Percentiles rank a stretch among this genome's conserved stretches.
Evolutionary conservation across 2,797 vertebrate genomes (phyloP).

Genomic region (Taeniopygia guttata): DNA sequence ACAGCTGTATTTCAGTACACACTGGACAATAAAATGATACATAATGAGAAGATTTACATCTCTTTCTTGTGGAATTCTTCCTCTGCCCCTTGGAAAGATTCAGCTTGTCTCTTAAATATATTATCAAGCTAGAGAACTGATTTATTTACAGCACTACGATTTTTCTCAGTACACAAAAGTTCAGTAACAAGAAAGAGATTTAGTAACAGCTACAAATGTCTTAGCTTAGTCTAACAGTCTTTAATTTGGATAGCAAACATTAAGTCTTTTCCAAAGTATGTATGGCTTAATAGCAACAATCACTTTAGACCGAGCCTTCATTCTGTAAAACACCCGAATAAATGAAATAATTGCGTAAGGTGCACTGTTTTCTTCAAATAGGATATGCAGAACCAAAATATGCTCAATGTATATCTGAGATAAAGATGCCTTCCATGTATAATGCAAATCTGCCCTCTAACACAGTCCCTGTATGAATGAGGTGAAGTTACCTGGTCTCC

Average conservation of each 20-base stretch:
- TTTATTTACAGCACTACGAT: neutral
- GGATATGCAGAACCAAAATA: neutral
- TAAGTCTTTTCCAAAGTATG: neutral
- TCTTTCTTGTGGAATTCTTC: neutral
- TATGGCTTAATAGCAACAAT: neutral
- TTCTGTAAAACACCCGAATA: neutral
- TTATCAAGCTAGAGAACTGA: neutral
- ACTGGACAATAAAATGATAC: slow-evolving; percentile 23
- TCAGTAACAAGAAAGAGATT: neutral
- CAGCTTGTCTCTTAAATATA: neutral
- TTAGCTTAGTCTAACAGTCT: neutral
- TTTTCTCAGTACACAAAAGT: neutral
- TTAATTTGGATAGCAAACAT: neutral
- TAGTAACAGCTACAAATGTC: neutral
- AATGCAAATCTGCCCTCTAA: neutral
- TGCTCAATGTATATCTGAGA: neutral
- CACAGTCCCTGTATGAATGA: neutral
- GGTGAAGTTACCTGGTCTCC: neutral
- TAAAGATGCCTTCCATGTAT: neutral
- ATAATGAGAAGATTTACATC: neutral
- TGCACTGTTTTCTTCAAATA: neutral
- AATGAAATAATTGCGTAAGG: neutral
- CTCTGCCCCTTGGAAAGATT: neutral
- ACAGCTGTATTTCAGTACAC: slow-evolving; percentile 1
- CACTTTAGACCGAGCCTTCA: neutral